Percentiles rank a stretch among this genome's conserved stretches.
phyloP scores from a whole-genome alignment of 2,888 invertebrate species.

The Watsonalla cultraria region DNA sequence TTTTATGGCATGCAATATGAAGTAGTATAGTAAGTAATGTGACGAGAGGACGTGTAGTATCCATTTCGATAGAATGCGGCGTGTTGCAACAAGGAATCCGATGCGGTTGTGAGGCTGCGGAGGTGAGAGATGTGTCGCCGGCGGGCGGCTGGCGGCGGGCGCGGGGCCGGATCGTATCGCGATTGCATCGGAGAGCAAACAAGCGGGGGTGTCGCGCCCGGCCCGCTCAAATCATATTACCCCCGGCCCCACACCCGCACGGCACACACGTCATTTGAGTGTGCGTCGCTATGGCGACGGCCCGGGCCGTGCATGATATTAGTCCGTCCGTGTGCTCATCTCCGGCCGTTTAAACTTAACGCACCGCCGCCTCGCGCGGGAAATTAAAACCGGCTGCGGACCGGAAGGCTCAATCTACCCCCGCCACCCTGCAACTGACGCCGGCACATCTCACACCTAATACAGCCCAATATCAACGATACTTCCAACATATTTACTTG shows the following conservation, averaged over 20 bases:
- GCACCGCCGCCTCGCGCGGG: conserved; percentile 61
- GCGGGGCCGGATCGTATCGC: conserved; percentile 61
- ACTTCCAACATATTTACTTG: neutral
- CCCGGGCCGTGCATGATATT: conserved; percentile 80
- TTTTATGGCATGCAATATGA: conserved; percentile 45
- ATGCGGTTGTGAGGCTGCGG: conserved; percentile 72
- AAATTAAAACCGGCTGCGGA: conserved; percentile 74
- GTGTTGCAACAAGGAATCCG: conserved; percentile 75
- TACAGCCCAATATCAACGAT: conserved; percentile 7
- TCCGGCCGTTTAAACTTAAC: conserved; percentile 75
- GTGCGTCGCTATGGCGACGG: conserved; percentile 83
- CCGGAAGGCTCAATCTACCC: conserved; percentile 67
- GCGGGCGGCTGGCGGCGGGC: conserved; percentile 33
- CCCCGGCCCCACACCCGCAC: conserved; percentile 67
- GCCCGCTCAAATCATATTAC: conserved; percentile 77
- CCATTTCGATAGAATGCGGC: conserved; percentile 74
- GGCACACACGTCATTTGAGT: conserved; percentile 83
- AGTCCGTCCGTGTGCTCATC: conserved; percentile 74
- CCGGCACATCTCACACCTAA: conserved; percentile 12
- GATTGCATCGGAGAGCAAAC: conserved; percentile 79
- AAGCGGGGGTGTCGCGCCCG: conserved; percentile 70
- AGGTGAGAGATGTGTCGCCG: conserved; percentile 72
- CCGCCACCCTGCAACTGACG: conserved; percentile 13
- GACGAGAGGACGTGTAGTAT: conserved; percentile 57
- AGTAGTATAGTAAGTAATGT: conserved; percentile 56